These are phyloP conservation scores for Carpatolechia fugitivella DNA, from an alignment of 2,888 invertebrate genomes.

Conservation along the genomic window DNA sequence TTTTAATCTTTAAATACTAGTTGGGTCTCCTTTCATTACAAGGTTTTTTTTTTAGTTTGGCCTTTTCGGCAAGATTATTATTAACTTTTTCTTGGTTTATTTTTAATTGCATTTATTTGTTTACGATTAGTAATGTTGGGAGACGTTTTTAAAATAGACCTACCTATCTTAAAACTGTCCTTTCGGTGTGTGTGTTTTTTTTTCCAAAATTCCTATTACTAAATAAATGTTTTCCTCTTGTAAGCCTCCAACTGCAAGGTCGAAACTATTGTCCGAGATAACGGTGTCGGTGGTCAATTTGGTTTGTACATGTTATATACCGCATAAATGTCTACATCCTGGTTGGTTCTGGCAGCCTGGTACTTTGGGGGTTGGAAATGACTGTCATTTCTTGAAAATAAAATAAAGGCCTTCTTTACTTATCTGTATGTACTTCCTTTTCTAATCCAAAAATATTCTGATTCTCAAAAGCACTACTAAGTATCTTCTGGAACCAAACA, in stretches of 20 bases:
- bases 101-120: too few relatives aligned
- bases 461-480: background rate
- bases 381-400: background rate
- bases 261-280: slow-evolving; percentile 72
- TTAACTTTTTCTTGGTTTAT: too few relatives aligned
- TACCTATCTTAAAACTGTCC: slow-evolving; percentile 24
- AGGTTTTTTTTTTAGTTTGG: too few relatives aligned
- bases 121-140: background rate
- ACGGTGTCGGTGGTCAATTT: slow-evolving; percentile 78
- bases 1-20: slow-evolving; percentile 22
- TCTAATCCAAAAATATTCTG: too few relatives aligned
- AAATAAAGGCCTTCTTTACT: too few relatives aligned
- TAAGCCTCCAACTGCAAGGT: slow-evolving; percentile 72
- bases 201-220: slow-evolving; percentile 40
- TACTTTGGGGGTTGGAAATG: slow-evolving; percentile 22
- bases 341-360: slow-evolving; percentile 50
- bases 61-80: too few relatives aligned
- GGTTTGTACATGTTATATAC: slow-evolving; percentile 67
- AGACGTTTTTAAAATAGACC: slow-evolving; percentile 28
- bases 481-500: slow-evolving; percentile 1
- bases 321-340: slow-evolving; percentile 43
- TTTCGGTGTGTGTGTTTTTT: slow-evolving; percentile 34
- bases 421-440: too few relatives aligned
- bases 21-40: slow-evolving; percentile 25
- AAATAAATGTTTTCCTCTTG: slow-evolving; percentile 62